Evolutionary conservation across 2,888 invertebrate genomes (phyloP), one percentile per base, ranked within the genome.

Genomic region (Tortricodes alternella): DNA sequence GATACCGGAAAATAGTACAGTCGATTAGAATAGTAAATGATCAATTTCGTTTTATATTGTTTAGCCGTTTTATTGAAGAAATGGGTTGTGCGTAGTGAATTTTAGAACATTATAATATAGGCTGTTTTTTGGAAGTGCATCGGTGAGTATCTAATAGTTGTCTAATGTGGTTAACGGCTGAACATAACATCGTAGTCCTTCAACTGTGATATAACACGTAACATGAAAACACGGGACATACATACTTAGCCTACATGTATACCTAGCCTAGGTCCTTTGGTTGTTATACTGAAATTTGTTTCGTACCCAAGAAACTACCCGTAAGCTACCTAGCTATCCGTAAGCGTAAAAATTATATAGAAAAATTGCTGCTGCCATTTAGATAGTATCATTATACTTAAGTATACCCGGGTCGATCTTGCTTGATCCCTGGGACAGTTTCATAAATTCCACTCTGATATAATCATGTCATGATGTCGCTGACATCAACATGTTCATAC

Each of bases 1-100:
- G 43, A 21, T 50, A 50, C 41, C 43, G 8, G 50, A 43, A 49
- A 44, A 23, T 38, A 32, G 38, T 37, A 43, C 16, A 46, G 48
- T 41, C 46, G 53, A 53, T 53, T 23, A 49, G 37, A 44, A 3
- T 38, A 39, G 49, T 38, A 50, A 21, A 35, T 50, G 50, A 49
- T 50, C 48, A 55, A 37, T 48, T 53, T 46, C 15, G 37, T 46
- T 19, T 7, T 34, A 53, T 16, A 32, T 46, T 49, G 24, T 34
- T 49, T 43, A 24, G 15, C 18, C 18, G 35, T 49, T 48, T 43
- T 55, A 44, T n/a, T n/a, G n/a, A 29, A 21, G 56, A 44, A 50
- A 56, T 50, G 49, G 56, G 50, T 50, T 56, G 49, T 56, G 56
- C 38, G 49, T 44, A 50, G 56, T 56, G 56, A 44, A n/a, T 44